Conservation (phyloP, 2,888 invertebrate genomes). For the Pegoplata infirma region DNA sequence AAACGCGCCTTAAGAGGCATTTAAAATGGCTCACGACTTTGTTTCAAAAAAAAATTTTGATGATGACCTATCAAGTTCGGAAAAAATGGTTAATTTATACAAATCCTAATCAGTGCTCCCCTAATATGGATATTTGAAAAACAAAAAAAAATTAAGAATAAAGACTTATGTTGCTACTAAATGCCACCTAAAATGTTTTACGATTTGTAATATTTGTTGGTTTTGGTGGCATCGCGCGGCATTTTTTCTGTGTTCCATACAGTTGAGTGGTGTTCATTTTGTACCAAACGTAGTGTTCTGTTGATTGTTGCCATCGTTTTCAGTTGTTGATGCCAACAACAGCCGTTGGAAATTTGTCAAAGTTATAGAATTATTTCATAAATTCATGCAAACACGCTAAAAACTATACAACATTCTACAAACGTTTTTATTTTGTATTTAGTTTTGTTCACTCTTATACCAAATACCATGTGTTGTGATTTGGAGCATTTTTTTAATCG, state of each 20-base stretch:
- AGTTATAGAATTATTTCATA: slow-evolving; percentile 53
- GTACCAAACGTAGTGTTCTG: neutral
- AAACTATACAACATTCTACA: neutral
- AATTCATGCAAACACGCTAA: slow-evolving; percentile 45
- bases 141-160: neutral
- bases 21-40: too few relatives aligned
- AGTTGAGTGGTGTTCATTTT: neutral
- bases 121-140: neutral
- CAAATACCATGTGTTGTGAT: slow-evolving; percentile 45
- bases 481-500: slow-evolving; percentile 28
- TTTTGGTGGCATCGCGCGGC: neutral
- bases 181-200: slow-evolving; percentile 48
- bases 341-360: slow-evolving; percentile 63
- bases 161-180: slow-evolving; percentile 42
- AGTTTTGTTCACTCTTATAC: slow-evolving; percentile 1
- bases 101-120: neutral
- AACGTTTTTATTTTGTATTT: slow-evolving; percentile 1
- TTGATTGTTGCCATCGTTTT: slow-evolving; percentile 23
- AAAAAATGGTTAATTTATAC: too few relatives aligned
- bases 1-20: too few relatives aligned
- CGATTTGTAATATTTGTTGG: slow-evolving; percentile 46
- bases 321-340: slow-evolving; percentile 55
- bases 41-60: too few relatives aligned
- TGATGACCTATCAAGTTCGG: too few relatives aligned
- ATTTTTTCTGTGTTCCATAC: slow-evolving; percentile 18